Evolutionary conservation across 2,888 invertebrate species (phyloP), one percentile per base, ranked within the genome.

Genomic region (Cetonia aurata): DNA sequence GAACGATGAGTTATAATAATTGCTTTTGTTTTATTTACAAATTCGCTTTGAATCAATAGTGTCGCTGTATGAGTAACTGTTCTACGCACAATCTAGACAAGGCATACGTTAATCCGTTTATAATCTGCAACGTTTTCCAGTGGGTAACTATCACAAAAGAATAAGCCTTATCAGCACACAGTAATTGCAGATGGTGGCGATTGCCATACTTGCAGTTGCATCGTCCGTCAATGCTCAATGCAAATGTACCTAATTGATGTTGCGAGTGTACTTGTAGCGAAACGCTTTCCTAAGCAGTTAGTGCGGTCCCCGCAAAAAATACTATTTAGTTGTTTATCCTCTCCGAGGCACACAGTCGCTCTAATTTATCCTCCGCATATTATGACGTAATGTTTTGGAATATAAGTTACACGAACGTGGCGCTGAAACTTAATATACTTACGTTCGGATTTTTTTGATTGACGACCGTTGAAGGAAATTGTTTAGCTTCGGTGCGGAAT

Each of bases 151-250:
- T 67, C 19, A 67, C 42, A 19, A 62, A 62, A 62, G 62, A 46
- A 62, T 50, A 41, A 25, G 41, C 33, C n/a, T n/a, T 37, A 69
- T 69, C 60, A 69, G 69, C 69, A 13, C 48, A 31, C 60, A 69
- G 33, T 69, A 69, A 69, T 50, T 52, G 60, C 62, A 52, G 69
- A 69, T 69, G 62, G 69, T 37, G 31, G 25, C 42, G 69, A 62
- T 69, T 60, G 41, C 53, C 50, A 10, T 13, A 52, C 25, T n/a
- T 52, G 25, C 50, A n/a, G 55, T 37, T 55, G 31, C 19, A 67
- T 42, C 41, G 55, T 55, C 33, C 12, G 55, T 55, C 53, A 67
- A 67, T 67, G 17, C 44, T n/a, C n/a, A n/a, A 44, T 42, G 37
- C 25, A 37, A 13, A n/a, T 48, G 50, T 48, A n/a, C n/a, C n/a